Conservation (phyloP, 2,888 invertebrate genomes). For the Galeopsomyia nigrocyanea region DNA sequence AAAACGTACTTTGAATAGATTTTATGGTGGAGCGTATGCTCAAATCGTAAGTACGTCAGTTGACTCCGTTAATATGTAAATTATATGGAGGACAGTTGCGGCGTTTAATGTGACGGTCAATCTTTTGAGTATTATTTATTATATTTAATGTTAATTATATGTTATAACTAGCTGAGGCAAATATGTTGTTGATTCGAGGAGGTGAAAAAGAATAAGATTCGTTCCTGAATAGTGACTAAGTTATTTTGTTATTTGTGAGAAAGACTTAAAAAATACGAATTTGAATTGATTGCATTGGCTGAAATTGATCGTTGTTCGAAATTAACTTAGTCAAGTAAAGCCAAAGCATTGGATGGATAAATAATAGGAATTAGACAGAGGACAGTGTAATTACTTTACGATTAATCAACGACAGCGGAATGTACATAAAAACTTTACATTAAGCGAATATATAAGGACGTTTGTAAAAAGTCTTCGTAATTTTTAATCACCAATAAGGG, state of each 20-base stretch:
- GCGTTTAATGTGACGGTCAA: conserved; percentile 13
- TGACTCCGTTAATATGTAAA: conserved; percentile 9
- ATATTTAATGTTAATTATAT: conserved; percentile 46
- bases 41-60: background rate
- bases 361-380: conserved; percentile 41
- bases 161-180: conserved; percentile 36
- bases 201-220: conserved; percentile 37
- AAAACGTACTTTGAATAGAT: conserved; percentile 14
- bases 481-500: conserved; percentile 61
- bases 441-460: conserved; percentile 54
- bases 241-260: conserved; percentile 45
- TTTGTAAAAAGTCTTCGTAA: conserved; percentile 59
- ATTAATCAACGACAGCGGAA: conserved; percentile 50
- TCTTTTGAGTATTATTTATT: conserved; percentile 46
- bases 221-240: conserved; percentile 48
- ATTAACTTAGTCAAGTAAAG: conserved; percentile 55
- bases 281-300: conserved; percentile 42
- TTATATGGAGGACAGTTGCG: background rate
- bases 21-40: conserved; percentile 6
- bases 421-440: conserved; percentile 64
- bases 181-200: conserved; percentile 45
- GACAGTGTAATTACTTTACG: conserved; percentile 50
- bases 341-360: conserved; percentile 53
- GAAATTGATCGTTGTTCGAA: conserved; percentile 47
- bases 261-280: conserved; percentile 2